A percentile compares a stretch with the other conserved stretches of the same genome.
Conservation (phyloP, 2,888 invertebrate species). For the Peribatodes rhomboidaria region DNA sequence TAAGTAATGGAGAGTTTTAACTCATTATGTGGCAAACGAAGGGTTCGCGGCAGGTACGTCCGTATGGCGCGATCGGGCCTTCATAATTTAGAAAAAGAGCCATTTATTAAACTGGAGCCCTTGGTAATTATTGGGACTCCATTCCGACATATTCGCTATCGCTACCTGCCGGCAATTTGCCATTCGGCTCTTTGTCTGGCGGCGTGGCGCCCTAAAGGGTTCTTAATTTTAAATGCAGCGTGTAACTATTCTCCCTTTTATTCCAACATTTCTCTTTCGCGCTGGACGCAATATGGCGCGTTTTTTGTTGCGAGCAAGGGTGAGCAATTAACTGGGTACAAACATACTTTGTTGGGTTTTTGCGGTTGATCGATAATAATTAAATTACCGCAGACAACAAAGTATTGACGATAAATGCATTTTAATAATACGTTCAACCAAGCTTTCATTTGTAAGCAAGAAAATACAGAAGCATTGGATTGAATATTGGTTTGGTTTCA, state of each 20-base stretch:
- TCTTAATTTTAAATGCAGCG: slow-evolving; percentile 85
- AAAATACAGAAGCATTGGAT: neutral
- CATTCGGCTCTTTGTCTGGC: slow-evolving; percentile 85
- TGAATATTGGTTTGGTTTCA: neutral
- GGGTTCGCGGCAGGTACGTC: slow-evolving; percentile 83
- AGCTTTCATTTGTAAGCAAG: too few species aligned
- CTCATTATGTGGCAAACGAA: slow-evolving; percentile 75
- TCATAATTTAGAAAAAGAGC: slow-evolving; percentile 84
- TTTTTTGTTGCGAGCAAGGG: slow-evolving; percentile 76
- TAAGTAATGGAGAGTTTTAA: slow-evolving; percentile 69
- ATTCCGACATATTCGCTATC: slow-evolving; percentile 84
- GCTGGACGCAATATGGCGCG: slow-evolving; percentile 84
- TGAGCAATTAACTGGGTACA: slow-evolving; percentile 81
- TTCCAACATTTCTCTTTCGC: slow-evolving; percentile 85
- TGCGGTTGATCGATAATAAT: slow-evolving; percentile 73
- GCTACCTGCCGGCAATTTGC: slow-evolving; percentile 86
- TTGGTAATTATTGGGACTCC: slow-evolving; percentile 82
- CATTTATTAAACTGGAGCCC: slow-evolving; percentile 85
- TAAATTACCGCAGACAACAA: slow-evolving; percentile 57
- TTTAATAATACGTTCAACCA: slow-evolving; percentile 25
- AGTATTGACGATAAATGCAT: slow-evolving; percentile 27
- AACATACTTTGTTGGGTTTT: slow-evolving; percentile 71
- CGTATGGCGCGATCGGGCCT: slow-evolving; percentile 84
- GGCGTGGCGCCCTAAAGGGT: slow-evolving; percentile 87
- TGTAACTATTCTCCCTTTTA: slow-evolving; percentile 84